A percentile compares a stretch with the other conserved stretches of the same genome.
These are phyloP conservation scores for Bimastos eiseni DNA, from an alignment of 2,888 invertebrate genomes.

Conservation along the genomic window DNA sequence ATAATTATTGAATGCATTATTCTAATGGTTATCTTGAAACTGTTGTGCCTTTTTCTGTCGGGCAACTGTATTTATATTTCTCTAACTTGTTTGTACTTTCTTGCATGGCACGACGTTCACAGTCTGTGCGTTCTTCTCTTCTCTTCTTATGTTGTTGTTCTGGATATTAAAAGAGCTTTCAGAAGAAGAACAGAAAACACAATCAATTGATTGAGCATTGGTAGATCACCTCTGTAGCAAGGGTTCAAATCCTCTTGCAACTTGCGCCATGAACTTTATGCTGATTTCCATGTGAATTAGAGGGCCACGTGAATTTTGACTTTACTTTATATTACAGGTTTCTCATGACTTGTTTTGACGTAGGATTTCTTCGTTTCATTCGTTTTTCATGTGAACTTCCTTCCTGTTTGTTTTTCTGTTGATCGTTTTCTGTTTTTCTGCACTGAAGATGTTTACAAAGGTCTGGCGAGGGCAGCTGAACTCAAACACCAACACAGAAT, in stretches of 20 bases:
- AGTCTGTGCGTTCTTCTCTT: neutral
- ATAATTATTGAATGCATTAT: neutral
- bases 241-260: neutral
- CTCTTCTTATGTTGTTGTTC: neutral
- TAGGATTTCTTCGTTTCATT: neutral
- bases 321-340: neutral
- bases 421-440: conserved; percentile 29
- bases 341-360: neutral
- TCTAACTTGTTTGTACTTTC: neutral
- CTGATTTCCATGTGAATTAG: neutral
- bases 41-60: neutral
- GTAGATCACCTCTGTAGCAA: neutral
- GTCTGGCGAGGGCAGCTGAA: conserved; percentile 68
- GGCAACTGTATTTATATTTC: neutral
- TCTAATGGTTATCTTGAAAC: neutral
- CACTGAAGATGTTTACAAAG: conserved; percentile 80
- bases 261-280: neutral
- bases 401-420: conserved; percentile 36
- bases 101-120: neutral
- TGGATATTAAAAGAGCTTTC: neutral
- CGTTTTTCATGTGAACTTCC: neutral
- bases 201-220: too few relatives aligned
- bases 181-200: too few relatives aligned
- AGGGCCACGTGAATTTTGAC: neutral
- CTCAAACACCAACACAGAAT: conserved; percentile 48